Base-by-base conservation (phyloP, 1,140 invertebrate genomes). In the Listronotus bonariensis region DNA sequence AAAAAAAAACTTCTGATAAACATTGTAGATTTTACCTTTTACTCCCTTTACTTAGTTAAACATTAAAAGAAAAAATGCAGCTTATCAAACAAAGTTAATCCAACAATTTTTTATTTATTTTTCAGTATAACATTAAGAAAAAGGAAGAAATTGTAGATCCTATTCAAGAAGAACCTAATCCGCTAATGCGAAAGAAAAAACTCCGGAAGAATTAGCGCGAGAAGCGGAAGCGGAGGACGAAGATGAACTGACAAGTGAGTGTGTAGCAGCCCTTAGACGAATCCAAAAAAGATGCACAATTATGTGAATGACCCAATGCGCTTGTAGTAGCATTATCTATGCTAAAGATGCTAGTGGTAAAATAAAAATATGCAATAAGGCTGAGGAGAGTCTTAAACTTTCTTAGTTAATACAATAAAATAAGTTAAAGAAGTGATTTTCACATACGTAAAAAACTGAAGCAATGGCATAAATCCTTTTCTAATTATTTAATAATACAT, bases 121-220 rank as follows among this genome's bases (percentile, higher is more conserved):
- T 89, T 48, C 87, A 98, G 96, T 98, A 99, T 84, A 97, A 97
- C 81, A 96, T 98, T 81, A 98, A 98, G 83, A 94, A 93, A 76
- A 95, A 96, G 79, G 93, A 95, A 78, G 84, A 93, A 65, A 87
- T 91, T 68, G 90, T 92, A 75, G 84, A 88, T 61, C 82, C 82
- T 71, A 88, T 86, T 42, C 86, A 88, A 71, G 92, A 95, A 79
- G 91, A 94, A 71, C 90, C 89, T 60, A 95, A 95, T 80, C 93
- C 88, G 51, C 83, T 92, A 76, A 95, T 93, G 95, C 89, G 96
- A 74, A 96, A 96, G 86, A 97, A 97, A 82, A 98, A 98, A 97
- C 96, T 38, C 95, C 95, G 0, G 96, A 97, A 79, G 96, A 98
- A 80, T 81, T 98, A 65, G 96, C 95, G 40, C 89, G 92, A 17